These are phyloP conservation scores for Calliopum simillimum DNA, from an alignment of 2,888 invertebrate species.

Conservation along the genomic window DNA sequence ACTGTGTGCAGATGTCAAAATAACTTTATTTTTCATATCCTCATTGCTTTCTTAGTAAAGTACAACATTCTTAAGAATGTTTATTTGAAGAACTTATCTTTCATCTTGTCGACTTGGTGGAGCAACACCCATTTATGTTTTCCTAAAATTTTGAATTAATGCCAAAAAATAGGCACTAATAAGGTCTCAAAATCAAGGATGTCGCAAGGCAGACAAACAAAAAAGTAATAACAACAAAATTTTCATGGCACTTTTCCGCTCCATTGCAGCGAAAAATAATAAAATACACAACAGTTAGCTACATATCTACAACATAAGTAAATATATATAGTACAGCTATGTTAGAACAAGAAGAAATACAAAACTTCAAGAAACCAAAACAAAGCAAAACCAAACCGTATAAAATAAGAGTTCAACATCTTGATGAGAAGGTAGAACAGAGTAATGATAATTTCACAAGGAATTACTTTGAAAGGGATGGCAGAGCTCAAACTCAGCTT, in stretches of 20 bases:
- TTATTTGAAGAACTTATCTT: too few relatives aligned
- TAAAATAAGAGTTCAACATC: neutral
- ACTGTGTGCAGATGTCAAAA: too few relatives aligned
- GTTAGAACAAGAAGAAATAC: neutral
- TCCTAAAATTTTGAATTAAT: neutral
- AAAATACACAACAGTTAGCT: conserved; percentile 12
- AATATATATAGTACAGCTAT: too few relatives aligned
- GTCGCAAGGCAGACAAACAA: conserved; percentile 5
- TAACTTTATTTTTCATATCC: too few relatives aligned
- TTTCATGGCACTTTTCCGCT: conserved; percentile 36
- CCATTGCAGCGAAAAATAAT: conserved; percentile 40
- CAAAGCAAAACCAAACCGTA: conserved; percentile 27
- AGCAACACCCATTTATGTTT: too few relatives aligned
- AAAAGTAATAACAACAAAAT: neutral
- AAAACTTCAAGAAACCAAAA: neutral
- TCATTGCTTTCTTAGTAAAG: too few relatives aligned
- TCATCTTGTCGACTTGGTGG: too few relatives aligned
- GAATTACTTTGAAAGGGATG: neutral
- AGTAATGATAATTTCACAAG: conserved; percentile 12
- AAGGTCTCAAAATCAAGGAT: neutral
- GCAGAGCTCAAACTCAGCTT: conserved; percentile 34
- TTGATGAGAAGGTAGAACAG: neutral
- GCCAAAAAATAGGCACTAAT: neutral
- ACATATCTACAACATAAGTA: neutral
- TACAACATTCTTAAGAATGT: too few relatives aligned